These are phyloP conservation scores for Sphaeramia orbicularis DNA, from an alignment of 2,797 vertebrate species.

Conservation along the genomic window DNA sequence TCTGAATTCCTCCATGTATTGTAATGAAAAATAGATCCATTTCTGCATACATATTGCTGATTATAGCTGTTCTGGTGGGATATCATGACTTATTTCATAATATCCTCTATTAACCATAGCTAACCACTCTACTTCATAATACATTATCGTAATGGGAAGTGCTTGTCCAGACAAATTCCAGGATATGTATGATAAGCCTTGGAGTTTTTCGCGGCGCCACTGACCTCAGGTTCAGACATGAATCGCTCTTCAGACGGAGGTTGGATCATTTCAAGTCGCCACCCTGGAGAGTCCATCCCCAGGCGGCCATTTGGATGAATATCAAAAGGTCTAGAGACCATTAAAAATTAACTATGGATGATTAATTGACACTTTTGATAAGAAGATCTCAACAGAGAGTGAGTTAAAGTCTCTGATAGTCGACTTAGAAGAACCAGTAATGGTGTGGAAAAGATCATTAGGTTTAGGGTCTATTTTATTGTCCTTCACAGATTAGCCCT, in stretches of 20 bases:
- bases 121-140: constrained; percentile 41
- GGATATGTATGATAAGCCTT: constrained; percentile 30
- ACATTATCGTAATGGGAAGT: constrained; percentile 23
- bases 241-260: constrained; percentile 60
- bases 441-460: constrained; percentile 44
- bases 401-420: constrained; percentile 26
- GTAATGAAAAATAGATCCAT: constrained; percentile 12
- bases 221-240: constrained; percentile 70
- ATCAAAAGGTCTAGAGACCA: constrained; percentile 76
- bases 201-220: constrained; percentile 43
- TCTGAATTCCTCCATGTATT: constrained; percentile 1
- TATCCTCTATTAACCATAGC: constrained; percentile 35
- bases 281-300: constrained; percentile 66
- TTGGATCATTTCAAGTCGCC: constrained; percentile 57
- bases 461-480: constrained; percentile 8
- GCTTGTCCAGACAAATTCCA: constrained; percentile 40
- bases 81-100: constrained; percentile 6
- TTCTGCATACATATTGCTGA: constrained; percentile 14
- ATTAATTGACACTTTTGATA: constrained; percentile 74
- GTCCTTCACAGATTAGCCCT: too few relatives aligned
- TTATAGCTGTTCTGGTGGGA: constrained; percentile 8
- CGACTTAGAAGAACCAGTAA: constrained; percentile 43
- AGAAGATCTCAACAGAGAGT: constrained; percentile 50
- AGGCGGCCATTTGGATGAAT: constrained; percentile 73
- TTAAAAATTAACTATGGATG: constrained; percentile 78